Base-by-base conservation (phyloP, 2,888 invertebrate species). In the Scrobipalpa costella region DNA sequence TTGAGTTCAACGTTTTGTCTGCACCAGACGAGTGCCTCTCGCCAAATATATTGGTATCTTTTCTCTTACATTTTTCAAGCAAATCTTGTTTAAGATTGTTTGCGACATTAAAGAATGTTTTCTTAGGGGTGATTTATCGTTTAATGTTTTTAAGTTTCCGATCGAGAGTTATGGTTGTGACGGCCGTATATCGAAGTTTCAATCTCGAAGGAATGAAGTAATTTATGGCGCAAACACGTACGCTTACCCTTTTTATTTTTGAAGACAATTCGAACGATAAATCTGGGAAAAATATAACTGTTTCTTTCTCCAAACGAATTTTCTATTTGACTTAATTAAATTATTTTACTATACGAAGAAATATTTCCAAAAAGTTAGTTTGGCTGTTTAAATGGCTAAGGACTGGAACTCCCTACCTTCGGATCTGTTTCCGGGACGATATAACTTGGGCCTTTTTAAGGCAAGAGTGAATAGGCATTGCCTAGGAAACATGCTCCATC, bases 1-100 rank as follows among this genome's bases (percentile, higher is more conserved):
- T 89, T 88, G 86, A 86, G 85, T 85, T 80, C 81, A 79, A 73
- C 82, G 80, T 83, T 84, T 86, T 83, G 85, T 86, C 83, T 82
- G 85, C 83, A 80, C 73, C 80, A 77, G 78, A 74, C 75, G 76
- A 72, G 72, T 57, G 57, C 67, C 60, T 75, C 73, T 75, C 73
- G 80, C 82, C 83, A 83, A 84, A 84, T 84, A 79, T 84, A 62
- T 61, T 50, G 49, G 50, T 65, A 60, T 61, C 60, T 61, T 66
- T 79, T 80, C 80, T 80, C 81, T 78, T 75, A 74, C 73, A 74
- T 66, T 66, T 63, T 73, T 71, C 64, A 64, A 61, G 57, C 55
- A 44, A 13, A 55, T 55, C 55, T 55, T 33, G 34, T 55, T 59
- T 59, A 44, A 27, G 36, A 64, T 59, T 50, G 62, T 55, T 60